Evolutionary conservation across 2,888 invertebrate genomes (phyloP).

Genomic region (Epinotia demarniana): DNA sequence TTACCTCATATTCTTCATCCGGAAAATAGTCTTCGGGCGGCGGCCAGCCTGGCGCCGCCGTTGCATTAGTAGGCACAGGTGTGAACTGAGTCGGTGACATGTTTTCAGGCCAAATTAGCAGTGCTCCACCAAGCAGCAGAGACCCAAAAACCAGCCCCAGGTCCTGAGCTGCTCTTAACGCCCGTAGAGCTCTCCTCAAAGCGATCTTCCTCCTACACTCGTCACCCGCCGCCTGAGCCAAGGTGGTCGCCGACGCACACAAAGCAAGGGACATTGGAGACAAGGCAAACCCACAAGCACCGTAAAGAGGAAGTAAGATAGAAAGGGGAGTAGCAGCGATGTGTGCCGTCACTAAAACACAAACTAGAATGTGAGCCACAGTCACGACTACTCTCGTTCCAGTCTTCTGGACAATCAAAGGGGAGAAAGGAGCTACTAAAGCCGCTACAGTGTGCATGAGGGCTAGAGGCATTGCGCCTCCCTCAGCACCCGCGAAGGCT

Average conservation of each 20-base stretch:
- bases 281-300: slow-evolving; percentile 82
- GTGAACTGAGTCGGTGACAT: slow-evolving; percentile 73
- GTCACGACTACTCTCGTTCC: slow-evolving; percentile 73
- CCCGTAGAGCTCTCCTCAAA: slow-evolving; percentile 73
- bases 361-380: slow-evolving; percentile 82
- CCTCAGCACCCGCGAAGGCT: slow-evolving; percentile 79
- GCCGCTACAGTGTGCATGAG: slow-evolving; percentile 86
- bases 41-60: slow-evolving; percentile 74
- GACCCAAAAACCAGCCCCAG: slow-evolving; percentile 76
- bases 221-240: slow-evolving; percentile 82
- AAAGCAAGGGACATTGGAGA: slow-evolving; percentile 85
- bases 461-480: slow-evolving; percentile 87
- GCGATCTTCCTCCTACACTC: slow-evolving; percentile 71
- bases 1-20: slow-evolving; percentile 84
- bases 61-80: slow-evolving; percentile 68
- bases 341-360: slow-evolving; percentile 86
- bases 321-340: slow-evolving; percentile 71
- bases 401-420: slow-evolving; percentile 74
- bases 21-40: slow-evolving; percentile 81
- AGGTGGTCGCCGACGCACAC: slow-evolving; percentile 84
- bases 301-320: slow-evolving; percentile 72
- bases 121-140: slow-evolving; percentile 70
- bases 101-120: slow-evolving; percentile 81
- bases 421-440: slow-evolving; percentile 79
- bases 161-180: slow-evolving; percentile 77